Evolutionary conservation across 2,888 invertebrate species (phyloP).

Genomic region (Oligia fasciuncula): DNA sequence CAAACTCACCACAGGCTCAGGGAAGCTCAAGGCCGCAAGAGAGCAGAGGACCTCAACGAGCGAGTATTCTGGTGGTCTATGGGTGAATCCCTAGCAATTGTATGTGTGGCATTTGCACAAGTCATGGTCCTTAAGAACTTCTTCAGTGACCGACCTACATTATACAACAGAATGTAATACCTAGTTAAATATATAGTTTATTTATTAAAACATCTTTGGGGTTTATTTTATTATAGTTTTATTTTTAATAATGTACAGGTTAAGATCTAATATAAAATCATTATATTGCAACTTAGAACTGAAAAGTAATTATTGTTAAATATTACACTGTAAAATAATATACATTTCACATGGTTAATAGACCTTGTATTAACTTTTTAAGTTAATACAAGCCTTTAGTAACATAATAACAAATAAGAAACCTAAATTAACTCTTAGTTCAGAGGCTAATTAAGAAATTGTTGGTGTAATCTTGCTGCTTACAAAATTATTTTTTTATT

Average conservation of each 20-base stretch:
- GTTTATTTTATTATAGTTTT: slow-evolving; percentile 67
- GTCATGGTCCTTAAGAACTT: slow-evolving; percentile 97
- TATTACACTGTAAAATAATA: slow-evolving; percentile 41
- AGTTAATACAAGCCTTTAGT: not conserved
- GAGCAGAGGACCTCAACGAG: slow-evolving; percentile 99
- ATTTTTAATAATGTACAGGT: slow-evolving; percentile 57
- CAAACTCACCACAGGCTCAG: slow-evolving; percentile 99
- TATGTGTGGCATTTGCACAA: slow-evolving; percentile 96
- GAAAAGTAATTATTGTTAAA: slow-evolving; percentile 18
- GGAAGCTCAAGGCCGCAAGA: slow-evolving; percentile 98
- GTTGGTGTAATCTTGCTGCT: not conserved
- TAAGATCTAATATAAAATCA: slow-evolving; percentile 43
- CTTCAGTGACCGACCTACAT: slow-evolving; percentile 91
- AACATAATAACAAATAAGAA: slow-evolving; percentile 6
- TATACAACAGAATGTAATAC: slow-evolving; percentile 85
- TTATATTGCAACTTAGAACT: slow-evolving; percentile 44
- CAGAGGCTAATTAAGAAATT: not conserved
- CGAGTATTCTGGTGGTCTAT: slow-evolving; percentile 98
- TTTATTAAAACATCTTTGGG: slow-evolving; percentile 82
- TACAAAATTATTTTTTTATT: slow-evolving; percentile 19
- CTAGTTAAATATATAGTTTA: slow-evolving; percentile 78
- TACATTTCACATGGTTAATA: slow-evolving; percentile 24
- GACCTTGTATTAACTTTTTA: slow-evolving; percentile 25
- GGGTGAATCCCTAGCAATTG: slow-evolving; percentile 95
- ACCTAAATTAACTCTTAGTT: slow-evolving; percentile 3